phyloP scores from a whole-genome alignment of 2,113 vertebrate species.

The Nerophis ophidion region DNA sequence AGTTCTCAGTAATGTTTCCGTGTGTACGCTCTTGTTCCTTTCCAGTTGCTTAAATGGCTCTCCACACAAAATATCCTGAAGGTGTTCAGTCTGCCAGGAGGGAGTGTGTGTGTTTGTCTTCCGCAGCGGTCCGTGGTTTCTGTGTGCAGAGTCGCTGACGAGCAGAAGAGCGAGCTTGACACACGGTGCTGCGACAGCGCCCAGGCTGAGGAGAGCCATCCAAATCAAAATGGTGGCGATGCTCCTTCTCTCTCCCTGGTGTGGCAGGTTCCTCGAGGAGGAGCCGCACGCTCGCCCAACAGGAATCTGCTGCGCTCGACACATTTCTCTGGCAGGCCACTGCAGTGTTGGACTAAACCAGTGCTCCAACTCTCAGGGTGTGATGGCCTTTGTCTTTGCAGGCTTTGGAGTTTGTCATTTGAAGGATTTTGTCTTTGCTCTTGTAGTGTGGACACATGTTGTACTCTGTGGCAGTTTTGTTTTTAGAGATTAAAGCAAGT shows the following conservation, averaged over 20 bases:
- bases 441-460: neutral
- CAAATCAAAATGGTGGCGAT: conserved; percentile 76
- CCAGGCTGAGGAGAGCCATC: conserved; percentile 61
- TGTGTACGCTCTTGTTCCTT: conserved; percentile 18
- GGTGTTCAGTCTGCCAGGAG: conserved; percentile 40
- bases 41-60: conserved; percentile 15
- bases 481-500: no score
- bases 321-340: conserved; percentile 34
- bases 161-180: conserved; percentile 67
- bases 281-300: conserved; percentile 26
- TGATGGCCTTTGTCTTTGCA: neutral
- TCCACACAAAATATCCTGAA: conserved; percentile 33
- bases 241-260: conserved; percentile 57
- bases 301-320: conserved; percentile 53
- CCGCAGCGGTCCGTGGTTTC: conserved; percentile 66
- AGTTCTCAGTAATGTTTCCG: conserved; percentile 49
- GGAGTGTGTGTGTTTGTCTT: conserved; percentile 23
- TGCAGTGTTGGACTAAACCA: conserved; percentile 31
- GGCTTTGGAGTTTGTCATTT: neutral
- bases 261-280: conserved; percentile 69
- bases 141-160: conserved; percentile 77
- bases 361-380: conserved; percentile 13
- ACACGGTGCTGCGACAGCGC: conserved; percentile 72
- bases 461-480: neutral
- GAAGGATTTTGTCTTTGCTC: neutral